Base-by-base conservation (phyloP, 1,140 invertebrate species). In the Pseudomyrmex gracilis region DNA sequence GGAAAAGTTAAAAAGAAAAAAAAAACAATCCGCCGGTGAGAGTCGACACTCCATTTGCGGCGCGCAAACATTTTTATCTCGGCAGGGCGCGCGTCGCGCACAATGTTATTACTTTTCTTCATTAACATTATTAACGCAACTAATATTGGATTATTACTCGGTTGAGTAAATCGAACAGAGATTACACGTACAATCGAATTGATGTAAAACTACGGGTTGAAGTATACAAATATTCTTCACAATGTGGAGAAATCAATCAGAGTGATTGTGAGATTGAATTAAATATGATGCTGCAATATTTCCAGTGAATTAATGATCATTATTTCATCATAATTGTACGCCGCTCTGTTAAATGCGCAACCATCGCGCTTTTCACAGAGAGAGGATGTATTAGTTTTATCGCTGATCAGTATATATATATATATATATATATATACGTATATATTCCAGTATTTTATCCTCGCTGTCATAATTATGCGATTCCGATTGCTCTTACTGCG, bases 211-310 rank as follows among this genome's bases (percentile, higher is more conserved):
- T 67, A 80, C 12, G 55, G 61, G 9, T 13, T 47, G 8, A 60
- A 80, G 53, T 70, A 47, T 12, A 58, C 58, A 34, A 5, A 34
- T 24, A 24, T 34, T 47, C 49, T 22, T 78, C 45, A 13, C 47
- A 71, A 70, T 58, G 22, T 17, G 22, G 20, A 55, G 20, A 55
- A 55, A 70, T 78, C 76, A 60, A 80, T 80, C 20, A 71, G 53
- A 60, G 53, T 10, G 66, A 80, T 60, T 70, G 64, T 78, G 53
- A 80, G 51, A 58, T 43, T 58, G 76, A 80, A 80, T 71, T 71
- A 70, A 80, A 80, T 77, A 67, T 80, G 43, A 71, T 55, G 58
- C 24, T 43, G 43, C 76, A 71, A 71, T 80, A 80, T 80, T 80
- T 80, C 53, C 43, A 80, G 58, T 70, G 12, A 80, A 80, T 80